Evolutionary conservation across 2,113 vertebrate species (phyloP).

Genomic region (Delphinapterus leucas): DNA sequence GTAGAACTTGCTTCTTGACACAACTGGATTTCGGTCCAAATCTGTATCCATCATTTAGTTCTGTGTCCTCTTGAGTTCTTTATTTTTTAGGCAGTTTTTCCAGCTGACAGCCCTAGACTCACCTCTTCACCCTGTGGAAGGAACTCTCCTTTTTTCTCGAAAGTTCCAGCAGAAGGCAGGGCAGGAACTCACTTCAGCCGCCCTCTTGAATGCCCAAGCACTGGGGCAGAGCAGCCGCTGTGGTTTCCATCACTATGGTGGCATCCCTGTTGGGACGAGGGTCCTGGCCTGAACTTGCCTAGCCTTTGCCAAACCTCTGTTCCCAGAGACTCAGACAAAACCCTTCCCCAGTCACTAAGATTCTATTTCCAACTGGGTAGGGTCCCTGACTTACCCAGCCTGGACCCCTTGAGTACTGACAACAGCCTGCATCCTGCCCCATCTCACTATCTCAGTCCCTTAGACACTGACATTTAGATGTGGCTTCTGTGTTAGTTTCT

Average conservation of each 20-base stretch:
- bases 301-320: neutral
- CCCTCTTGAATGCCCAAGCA: neutral
- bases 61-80: neutral
- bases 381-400: neutral
- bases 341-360: neutral
- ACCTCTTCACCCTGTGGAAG: neutral
- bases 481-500: neutral
- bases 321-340: neutral
- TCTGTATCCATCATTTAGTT: neutral
- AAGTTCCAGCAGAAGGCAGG: neutral
- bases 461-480: neutral
- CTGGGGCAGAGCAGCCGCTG: neutral
- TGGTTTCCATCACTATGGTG: neutral
- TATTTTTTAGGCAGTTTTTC: neutral
- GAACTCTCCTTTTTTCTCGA: neutral
- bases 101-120: neutral
- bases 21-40: neutral
- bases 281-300: neutral
- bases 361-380: neutral
- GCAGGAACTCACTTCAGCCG: rapidly evolving
- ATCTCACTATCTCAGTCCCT: too few species aligned
- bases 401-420: neutral
- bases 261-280: neutral
- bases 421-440: neutral
- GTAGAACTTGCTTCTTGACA: neutral